Base-by-base conservation (phyloP, 2,888 invertebrate species). In the Pilophorus perplexus region DNA sequence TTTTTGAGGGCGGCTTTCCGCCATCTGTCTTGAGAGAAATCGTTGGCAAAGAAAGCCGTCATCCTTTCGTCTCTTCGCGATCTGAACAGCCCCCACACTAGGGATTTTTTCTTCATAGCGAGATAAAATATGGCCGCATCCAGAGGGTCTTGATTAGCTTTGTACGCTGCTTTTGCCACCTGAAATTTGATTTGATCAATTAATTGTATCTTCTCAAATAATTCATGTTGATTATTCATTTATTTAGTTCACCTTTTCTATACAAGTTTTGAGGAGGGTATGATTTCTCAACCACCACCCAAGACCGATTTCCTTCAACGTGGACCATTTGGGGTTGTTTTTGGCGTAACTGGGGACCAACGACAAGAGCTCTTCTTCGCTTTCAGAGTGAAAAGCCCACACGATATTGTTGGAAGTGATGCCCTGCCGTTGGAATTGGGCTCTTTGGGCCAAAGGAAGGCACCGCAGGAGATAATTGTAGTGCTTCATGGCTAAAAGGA, bases 311-410 rank as follows among this genome's bases (percentile, higher is more conserved):
- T 96, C 95, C 71, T 90, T 85, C 74, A 99, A 80, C 22, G 92
- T 90, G 1, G 84, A 81, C 99, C 99, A 99, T 50, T 88, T 90
- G 0, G 90, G 86, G 73, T 88, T 87, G 1, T 87, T 88, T 77
- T 92, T 92, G 0, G 87, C 84, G 73, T 90, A 92, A 0, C 89
- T 89, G 0, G 98, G 97, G 71, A 95, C 88, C 55, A 95, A 80
- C 67, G 89, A 87, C 12, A 99, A 79, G 64, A 99, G 80, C 76
- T 99, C 98, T 74, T 96, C 96, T 76, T 96, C 94, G 18, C 94
- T 91, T 78, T 99, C 98, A 0, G 98, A 98, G 78, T 99, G 99
- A 79, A 93, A 98, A 0, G 98, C 99, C 99, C 99, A 99, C 2
- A 96, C 96, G 18, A 98, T 83, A 78, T 96, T 93, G 73, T 94